Percentiles rank a stretch among this genome's conserved stretches.
phyloP scores from a whole-genome alignment of 2,113 vertebrate species.

The Amblyornis subalaris region DNA sequence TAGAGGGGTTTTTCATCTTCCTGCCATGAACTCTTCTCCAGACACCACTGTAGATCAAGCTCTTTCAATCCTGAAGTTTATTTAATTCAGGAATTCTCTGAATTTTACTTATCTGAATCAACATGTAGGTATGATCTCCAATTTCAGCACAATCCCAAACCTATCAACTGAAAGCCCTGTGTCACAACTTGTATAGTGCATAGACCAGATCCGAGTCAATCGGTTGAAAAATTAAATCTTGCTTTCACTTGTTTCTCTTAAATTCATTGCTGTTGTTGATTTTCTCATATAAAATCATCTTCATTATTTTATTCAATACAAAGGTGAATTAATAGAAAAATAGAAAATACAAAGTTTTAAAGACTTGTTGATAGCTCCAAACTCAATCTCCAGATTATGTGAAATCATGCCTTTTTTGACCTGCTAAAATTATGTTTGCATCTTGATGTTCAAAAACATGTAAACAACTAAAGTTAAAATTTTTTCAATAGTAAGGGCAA shows the following conservation, averaged over 20 bases:
- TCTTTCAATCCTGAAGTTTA: neutral
- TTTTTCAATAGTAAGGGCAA: neutral
- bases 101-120: neutral
- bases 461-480: neutral
- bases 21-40: neutral
- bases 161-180: neutral
- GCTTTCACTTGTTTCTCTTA: neutral
- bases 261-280: fast-evolving
- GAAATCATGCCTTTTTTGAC: neutral
- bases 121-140: neutral
- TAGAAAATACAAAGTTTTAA: neutral
- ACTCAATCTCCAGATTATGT: neutral
- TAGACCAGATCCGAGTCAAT: neutral
- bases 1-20: neutral
- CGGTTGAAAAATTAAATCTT: neutral
- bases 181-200: neutral
- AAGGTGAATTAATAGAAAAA: neutral
- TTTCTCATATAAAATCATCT: neutral
- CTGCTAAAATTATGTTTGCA: neutral
- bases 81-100: neutral
- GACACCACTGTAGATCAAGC: neutral
- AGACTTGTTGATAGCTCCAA: neutral
- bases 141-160: neutral
- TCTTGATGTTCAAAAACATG: neutral
- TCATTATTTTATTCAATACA: neutral